Evolutionary conservation across 1,140 invertebrate genomes (phyloP).

Genomic region (roundworm (Caenorhabditis elegans)): WBcel235 BX284606.5:3835501-3836000

Average conservation of each 20-base stretch:
- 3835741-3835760: neutral
- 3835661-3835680: neutral
- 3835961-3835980: neutral
- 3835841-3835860: neutral
- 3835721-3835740: neutral
- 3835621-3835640: constrained; percentile 6
- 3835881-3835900: neutral
- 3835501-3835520: too few relatives aligned
- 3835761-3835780: neutral
- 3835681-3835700: neutral
- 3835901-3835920: constrained; percentile 19
- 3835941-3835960: neutral
- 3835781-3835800: constrained; percentile 19
- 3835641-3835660: constrained; percentile 18
- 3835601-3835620: neutral
- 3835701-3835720: neutral
- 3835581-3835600: neutral
- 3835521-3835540: too few relatives aligned
- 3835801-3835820: constrained; percentile 10
- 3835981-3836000: neutral
- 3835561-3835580: too few relatives aligned
- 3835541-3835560: too few relatives aligned
- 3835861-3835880: neutral
- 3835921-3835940: neutral
- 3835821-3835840: constrained; percentile 14